Base-by-base conservation (phyloP, 2,797 vertebrate species). In the Pangasius djambal region DNA sequence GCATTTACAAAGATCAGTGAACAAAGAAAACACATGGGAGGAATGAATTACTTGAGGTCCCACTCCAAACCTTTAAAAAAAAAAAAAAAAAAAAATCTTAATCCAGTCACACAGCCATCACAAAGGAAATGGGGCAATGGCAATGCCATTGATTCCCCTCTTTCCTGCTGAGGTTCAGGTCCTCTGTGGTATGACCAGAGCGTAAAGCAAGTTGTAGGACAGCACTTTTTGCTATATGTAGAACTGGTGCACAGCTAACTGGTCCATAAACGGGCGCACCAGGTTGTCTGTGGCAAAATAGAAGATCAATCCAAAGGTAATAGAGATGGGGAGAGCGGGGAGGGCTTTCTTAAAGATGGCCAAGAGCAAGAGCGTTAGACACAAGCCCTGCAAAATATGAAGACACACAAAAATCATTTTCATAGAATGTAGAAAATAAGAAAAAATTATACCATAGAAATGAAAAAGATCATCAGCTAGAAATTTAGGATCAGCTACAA, bases 321-420 rank as follows among this genome's bases (percentile, higher is more conserved):
- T 99, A 88, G 99, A 99, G 95, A 99, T 99, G 89, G 99, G 99
- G 87, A 99, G 97, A 81, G 99, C 98, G 65, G 99, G 99, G 90
- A 99, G 97, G 0, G 98, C 98, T 92, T 99, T 99, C 96, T 99
- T 99, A 95, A 99, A 99, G 95, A 99, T 99, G 95, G 98, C 98
- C 86, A 99, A 97, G 87, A 99, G 97, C 55, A 99, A 95, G 59
- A 99, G 96, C 28, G 98, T 99, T 94, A 99, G 97, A 96, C 99
- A 99, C 95, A 99, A 92, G 92, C 99, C 99, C 99, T 99, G 94
- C 0, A 87, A 69, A 67, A 87, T 28, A 90, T 92, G 34, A 31
- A 88, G 37, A 86, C 83, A 28, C 1, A 83, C 22, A 50, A 10
- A 65, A 31, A 40, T 85, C 7, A 84, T n/a, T 52, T 31, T 81